Evolutionary conservation across 2,797 vertebrate genomes (phyloP).

Genomic region (Mus caroli): DNA sequence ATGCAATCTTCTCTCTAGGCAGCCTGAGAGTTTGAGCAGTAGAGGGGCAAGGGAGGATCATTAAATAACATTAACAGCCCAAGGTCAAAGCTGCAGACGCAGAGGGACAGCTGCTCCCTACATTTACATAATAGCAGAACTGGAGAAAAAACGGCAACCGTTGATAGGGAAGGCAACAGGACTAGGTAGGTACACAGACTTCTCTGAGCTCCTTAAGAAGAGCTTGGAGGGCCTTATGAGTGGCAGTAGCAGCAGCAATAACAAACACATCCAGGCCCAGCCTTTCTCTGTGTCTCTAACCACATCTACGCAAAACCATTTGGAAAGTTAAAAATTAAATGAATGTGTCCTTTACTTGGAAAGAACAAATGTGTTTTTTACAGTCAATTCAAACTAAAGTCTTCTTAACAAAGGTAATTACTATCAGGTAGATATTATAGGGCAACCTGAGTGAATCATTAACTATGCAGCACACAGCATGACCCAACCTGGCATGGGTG

Average conservation of each 20-base stretch:
- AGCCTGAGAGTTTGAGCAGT: neutral
- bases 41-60: neutral
- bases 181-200: neutral
- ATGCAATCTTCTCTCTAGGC: neutral
- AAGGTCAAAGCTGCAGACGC: neutral
- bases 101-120: neutral
- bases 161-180: neutral
- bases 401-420: conserved; percentile 44
- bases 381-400: conserved; percentile 30
- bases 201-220: neutral
- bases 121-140: neutral
- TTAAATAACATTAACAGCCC: neutral
- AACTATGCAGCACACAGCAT: neutral
- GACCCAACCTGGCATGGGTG: neutral
- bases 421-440: neutral
- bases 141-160: neutral
- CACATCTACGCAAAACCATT: neutral
- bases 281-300: neutral
- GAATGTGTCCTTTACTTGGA: neutral
- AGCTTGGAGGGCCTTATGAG: neutral
- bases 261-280: neutral
- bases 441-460: conserved; percentile 59
- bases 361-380: neutral
- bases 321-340: conserved; percentile 11
- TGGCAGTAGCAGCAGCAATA: neutral